These are phyloP conservation scores for Sphenopsis melanotis DNA, from an alignment of 2,797 vertebrate genomes.

Conservation along the genomic window DNA sequence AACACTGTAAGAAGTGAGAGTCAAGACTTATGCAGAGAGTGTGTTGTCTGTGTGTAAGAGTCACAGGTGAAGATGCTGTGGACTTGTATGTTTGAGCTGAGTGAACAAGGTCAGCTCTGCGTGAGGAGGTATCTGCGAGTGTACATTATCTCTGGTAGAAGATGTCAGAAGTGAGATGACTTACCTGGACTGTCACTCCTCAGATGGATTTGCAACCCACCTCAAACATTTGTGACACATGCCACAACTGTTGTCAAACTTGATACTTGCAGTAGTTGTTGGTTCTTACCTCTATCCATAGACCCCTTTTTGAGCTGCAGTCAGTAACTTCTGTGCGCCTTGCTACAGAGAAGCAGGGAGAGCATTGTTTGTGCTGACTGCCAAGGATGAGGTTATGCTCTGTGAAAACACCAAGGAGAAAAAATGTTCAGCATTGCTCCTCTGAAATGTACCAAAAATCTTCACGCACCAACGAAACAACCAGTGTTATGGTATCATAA, in stretches of 20 bases:
- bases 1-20: not conserved
- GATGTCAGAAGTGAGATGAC: not conserved
- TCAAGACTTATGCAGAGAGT: fast-evolving
- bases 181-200: not conserved
- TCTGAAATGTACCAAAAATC: not conserved
- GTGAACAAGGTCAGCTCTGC: not conserved
- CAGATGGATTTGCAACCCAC: not conserved
- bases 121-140: fast-evolving
- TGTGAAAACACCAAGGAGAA: not conserved
- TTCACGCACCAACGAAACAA: not conserved
- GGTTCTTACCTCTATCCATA: not conserved
- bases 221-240: fast-evolving
- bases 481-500: not conserved
- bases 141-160: not conserved
- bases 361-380: not conserved
- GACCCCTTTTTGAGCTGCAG: not conserved
- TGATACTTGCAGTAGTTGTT: not conserved
- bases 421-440: not conserved
- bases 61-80: not conserved
- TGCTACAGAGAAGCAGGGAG: not conserved
- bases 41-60: fast-evolving
- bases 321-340: not conserved
- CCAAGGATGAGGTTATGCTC: conserved; percentile 20
- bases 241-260: not conserved
- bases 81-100: not conserved